Percentiles rank a stretch among this genome's conserved stretches.
Conservation (phyloP, 37 sponge, comb jelly and placozoan genomes). For the Cliona cf. orientalis region DNA sequence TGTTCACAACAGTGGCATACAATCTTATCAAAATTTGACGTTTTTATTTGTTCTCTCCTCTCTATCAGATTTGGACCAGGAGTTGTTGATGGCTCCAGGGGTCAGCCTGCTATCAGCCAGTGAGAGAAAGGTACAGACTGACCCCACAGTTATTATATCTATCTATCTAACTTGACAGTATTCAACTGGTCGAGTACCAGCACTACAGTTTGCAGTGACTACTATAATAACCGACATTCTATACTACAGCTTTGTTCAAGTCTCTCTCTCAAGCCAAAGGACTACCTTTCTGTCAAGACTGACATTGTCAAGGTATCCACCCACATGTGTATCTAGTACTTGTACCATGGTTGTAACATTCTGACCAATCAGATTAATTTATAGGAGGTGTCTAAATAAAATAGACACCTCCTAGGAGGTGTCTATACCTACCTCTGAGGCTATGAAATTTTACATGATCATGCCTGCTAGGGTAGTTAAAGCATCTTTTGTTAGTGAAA, state of each 20-base stretch:
- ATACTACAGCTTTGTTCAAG: constrained; percentile 1
- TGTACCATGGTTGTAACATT: too few relatives aligned
- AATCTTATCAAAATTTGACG: neutral
- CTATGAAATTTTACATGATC: too few relatives aligned
- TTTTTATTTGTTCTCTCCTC: neutral
- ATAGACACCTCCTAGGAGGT: too few relatives aligned
- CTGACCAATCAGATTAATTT: too few relatives aligned
- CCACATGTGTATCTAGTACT: too few relatives aligned
- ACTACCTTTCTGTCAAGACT: constrained; percentile 53
- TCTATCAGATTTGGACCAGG: constrained; percentile 7
- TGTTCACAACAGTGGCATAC: neutral
- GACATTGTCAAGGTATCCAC: constrained; percentile 68
- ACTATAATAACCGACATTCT: neutral
- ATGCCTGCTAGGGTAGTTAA: too few relatives aligned
- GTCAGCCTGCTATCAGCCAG: constrained; percentile 41
- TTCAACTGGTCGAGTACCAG: neutral
- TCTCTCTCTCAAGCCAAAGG: constrained; percentile 33
- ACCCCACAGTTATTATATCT: neutral
- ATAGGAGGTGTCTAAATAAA: too few relatives aligned
- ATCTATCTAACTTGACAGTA: neutral
- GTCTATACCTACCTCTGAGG: too few relatives aligned
- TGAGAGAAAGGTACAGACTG: constrained; percentile 59
- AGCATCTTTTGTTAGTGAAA: too few relatives aligned
- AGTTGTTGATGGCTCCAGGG: constrained; percentile 17
- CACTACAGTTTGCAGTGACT: neutral